Evolutionary conservation across 2,797 vertebrate genomes (phyloP), one percentile per base, ranked within the genome.

Genomic region (Pygocentrus nattereri): DNA sequence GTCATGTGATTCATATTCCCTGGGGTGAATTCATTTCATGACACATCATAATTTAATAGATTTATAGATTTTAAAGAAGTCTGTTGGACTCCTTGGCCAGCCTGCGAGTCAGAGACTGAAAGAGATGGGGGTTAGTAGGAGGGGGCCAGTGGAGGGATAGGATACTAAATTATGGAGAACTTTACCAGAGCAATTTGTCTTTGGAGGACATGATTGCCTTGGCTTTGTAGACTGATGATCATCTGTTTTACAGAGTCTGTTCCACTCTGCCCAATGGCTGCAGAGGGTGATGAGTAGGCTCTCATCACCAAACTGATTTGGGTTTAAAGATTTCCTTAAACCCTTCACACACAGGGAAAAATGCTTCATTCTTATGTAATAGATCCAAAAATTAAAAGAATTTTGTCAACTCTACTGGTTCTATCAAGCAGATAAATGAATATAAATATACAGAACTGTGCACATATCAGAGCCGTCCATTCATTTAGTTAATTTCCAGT

Each of bases 31-130:
- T 92, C 92, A 87, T 93, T 93, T 91, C 84, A 89, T 90, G 94
- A 91, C 93, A 91, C 87, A 83, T 93, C 90, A 93, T 94, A 92
- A 94, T 95, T 94, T 93, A 93, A 93, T 91, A 89, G 88, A 90
- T 93, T 93, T 94, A 93, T 91, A 89, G 88, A 90, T 93, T 93
- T 94, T 92, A 91, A 92, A 92, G 89, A 94, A 94, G 91, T 92
- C 85, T 68, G 85, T 91, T 85, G 88, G 91, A 93, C 88, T 91
- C 91, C 85, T 79, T 85, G 75, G 41, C 86, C 85, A 65, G 80
- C 47, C 69, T 82, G 54, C 47, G 23, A 76, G 69, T 49, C 49
- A 74, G 62, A 49, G 34, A 61, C 21, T 25, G 69, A 56, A 38
- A 56, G 47, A 72, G 50, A 23, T 61, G 65, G 41, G 30, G 69